phyloP scores from a whole-genome alignment of 2,113 vertebrate species.

The Eurypyga helias region DNA sequence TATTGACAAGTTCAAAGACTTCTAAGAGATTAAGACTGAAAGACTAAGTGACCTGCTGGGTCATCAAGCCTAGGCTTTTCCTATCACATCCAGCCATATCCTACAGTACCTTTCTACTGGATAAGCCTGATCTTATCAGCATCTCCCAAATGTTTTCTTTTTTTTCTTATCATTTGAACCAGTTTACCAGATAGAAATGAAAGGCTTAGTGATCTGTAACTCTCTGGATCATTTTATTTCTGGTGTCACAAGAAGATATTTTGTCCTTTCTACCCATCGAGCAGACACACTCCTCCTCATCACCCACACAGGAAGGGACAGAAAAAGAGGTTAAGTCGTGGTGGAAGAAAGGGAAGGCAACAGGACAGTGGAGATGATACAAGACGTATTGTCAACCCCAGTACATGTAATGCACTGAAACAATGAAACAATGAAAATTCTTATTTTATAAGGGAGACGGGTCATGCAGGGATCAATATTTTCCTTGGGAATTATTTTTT shows the following conservation, averaged over 20 bases:
- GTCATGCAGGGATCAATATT: not conserved
- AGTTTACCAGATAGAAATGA: slow-evolving; percentile 51
- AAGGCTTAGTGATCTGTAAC: slow-evolving; percentile 19
- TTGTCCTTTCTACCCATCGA: not conserved
- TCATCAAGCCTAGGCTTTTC: slow-evolving; percentile 20
- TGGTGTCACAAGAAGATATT: not conserved
- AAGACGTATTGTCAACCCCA: not conserved
- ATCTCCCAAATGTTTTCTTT: slow-evolving; percentile 32
- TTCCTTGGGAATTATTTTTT: not conserved
- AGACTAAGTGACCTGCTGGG: slow-evolving; percentile 59
- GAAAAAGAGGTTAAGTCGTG: not conserved
- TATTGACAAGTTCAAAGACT: slow-evolving; percentile 62
- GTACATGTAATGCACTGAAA: not conserved
- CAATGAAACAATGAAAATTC: not conserved
- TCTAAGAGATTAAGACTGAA: slow-evolving; percentile 48
- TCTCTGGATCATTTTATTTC: slow-evolving; percentile 9
- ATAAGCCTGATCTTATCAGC: slow-evolving; percentile 63
- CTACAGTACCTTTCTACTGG: slow-evolving; percentile 39
- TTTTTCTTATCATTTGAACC: slow-evolving; percentile 46
- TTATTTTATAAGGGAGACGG: not conserved
- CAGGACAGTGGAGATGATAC: not conserved
- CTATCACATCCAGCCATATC: slow-evolving; percentile 62
- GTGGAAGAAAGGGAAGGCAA: not conserved
- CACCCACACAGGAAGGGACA: not conserved
- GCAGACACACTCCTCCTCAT: not conserved